phyloP scores from a whole-genome alignment of 2,888 invertebrate species.

The Eupithecia insigniata region DNA sequence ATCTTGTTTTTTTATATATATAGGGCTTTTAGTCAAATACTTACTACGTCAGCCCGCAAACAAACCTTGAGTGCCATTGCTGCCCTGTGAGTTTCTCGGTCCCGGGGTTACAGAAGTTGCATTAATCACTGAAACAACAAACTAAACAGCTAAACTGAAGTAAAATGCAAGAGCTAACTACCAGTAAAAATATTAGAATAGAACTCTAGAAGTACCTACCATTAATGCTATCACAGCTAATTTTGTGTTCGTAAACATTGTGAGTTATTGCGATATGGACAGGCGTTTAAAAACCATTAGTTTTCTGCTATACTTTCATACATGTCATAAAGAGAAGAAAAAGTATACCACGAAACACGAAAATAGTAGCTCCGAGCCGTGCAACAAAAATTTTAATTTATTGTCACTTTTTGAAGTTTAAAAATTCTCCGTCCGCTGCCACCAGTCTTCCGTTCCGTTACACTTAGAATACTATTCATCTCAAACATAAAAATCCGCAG shows the following conservation, averaged over 20 bases:
- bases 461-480: too few species aligned
- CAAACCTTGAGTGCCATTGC: background rate
- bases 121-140: constrained; percentile 2
- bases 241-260: constrained; percentile 2
- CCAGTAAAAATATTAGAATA: background rate
- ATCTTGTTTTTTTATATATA: too few species aligned
- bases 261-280: background rate
- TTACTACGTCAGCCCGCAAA: too few species aligned
- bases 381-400: too few species aligned
- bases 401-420: background rate
- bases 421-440: background rate
- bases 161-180: background rate
- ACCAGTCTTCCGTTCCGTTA: background rate
- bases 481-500: too few species aligned
- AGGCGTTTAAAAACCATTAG: background rate
- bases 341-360: background rate
- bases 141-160: background rate
- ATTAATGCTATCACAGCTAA: background rate
- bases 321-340: background rate
- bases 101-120: background rate
- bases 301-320: background rate
- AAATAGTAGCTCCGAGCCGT: background rate
- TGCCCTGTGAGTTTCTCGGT: background rate
- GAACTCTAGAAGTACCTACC: background rate
- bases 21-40: too few species aligned